phyloP scores from a whole-genome alignment of 2,113 vertebrate genomes.

The Daboia siamensis region DNA sequence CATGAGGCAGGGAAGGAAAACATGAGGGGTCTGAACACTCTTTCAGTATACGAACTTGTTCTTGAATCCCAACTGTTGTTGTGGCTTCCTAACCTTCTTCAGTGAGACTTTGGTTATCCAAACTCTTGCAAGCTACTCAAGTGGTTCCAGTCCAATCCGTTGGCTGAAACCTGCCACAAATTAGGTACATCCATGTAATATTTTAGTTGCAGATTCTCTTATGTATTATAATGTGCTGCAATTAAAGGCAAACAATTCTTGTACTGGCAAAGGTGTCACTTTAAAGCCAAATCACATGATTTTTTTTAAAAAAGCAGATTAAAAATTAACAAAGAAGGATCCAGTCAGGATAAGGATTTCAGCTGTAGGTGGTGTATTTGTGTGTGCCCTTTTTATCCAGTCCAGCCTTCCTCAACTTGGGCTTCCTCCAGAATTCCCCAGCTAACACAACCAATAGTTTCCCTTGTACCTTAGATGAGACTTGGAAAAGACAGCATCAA shows the following conservation, averaged over 20 bases:
- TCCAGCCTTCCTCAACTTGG: not conserved
- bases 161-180: not conserved
- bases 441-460: not conserved
- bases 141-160: not conserved
- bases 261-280: not conserved
- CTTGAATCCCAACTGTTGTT: not conserved
- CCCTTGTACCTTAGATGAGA: not conserved
- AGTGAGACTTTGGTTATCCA: not conserved
- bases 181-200: not conserved
- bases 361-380: not conserved
- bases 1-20: not conserved
- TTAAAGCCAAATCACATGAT: not conserved
- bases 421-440: not conserved
- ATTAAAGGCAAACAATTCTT: not conserved
- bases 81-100: not conserved
- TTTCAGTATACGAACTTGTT: not conserved
- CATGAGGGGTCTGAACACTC: not conserved
- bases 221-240: not conserved
- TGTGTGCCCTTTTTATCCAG: not conserved
- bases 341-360: not conserved
- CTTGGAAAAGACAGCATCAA: not conserved
- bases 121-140: not conserved
- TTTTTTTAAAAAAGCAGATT: not conserved
- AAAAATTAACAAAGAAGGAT: not conserved
- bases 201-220: not conserved